Evolutionary conservation across 2,888 invertebrate genomes (phyloP).

Genomic region (Callimorpha dominula): DNA sequence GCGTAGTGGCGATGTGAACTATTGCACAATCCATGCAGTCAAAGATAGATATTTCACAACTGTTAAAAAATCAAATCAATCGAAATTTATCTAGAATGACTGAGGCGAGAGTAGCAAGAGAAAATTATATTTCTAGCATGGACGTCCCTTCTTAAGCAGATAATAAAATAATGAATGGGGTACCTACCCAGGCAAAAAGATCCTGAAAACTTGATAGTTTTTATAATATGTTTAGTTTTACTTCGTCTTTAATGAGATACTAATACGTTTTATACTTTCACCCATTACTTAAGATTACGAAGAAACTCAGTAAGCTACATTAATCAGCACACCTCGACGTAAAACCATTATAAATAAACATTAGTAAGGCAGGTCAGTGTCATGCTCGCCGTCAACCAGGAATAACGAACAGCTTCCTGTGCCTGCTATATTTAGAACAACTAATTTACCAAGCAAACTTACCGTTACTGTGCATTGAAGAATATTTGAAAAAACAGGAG

Average conservation of each 20-base stretch:
- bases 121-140: no score
- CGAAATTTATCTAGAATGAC: no score
- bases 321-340: conserved; percentile 15
- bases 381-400: conserved; percentile 29
- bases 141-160: no score
- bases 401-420: conserved; percentile 47
- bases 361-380: conserved; percentile 49
- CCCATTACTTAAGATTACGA: not conserved
- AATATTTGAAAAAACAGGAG: not conserved
- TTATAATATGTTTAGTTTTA: no score
- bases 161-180: not conserved
- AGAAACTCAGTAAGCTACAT: not conserved
- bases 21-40: no score
- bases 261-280: not conserved
- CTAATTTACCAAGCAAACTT: conserved; percentile 34
- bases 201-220: no score
- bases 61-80: no score
- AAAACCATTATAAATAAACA: conserved; percentile 19
- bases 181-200: not conserved
- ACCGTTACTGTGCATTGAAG: not conserved
- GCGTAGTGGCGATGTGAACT: no score
- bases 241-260: no score
- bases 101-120: no score
- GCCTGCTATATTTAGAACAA: conserved; percentile 48
- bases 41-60: no score